Evolutionary conservation across 2,113 vertebrate species (phyloP).

Genomic region (Chaetura pelagica): DNA sequence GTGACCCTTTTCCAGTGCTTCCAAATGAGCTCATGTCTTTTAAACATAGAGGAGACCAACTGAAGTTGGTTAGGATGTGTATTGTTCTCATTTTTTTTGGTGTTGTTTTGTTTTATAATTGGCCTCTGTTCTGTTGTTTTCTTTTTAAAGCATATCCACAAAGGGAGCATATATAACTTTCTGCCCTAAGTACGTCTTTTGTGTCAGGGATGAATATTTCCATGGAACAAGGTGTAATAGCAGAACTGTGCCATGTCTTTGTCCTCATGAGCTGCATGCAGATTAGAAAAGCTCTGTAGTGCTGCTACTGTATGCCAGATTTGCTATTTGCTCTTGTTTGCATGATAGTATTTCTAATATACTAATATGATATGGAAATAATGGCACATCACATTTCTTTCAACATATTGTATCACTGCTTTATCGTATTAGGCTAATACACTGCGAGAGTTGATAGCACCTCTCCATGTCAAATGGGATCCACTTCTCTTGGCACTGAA

Average conservation of each 20-base stretch:
- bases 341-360: conserved; percentile 80
- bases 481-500: conserved; percentile 86
- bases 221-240: conserved; percentile 30
- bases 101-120: not conserved
- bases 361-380: conserved; percentile 81
- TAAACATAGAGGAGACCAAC: not conserved
- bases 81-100: conserved; percentile 43
- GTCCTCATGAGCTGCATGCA: conserved; percentile 77
- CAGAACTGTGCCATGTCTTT: conserved; percentile 50
- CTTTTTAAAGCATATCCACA: conserved; percentile 5
- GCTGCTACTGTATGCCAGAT: conserved; percentile 75
- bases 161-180: conserved; percentile 35
- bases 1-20: conserved; percentile 37
- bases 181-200: conserved; percentile 49
- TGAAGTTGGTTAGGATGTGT: conserved; percentile 17
- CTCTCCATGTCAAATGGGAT: conserved; percentile 86
- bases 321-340: conserved; percentile 81
- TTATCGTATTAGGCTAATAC: conserved; percentile 87
- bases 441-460: conserved; percentile 86
- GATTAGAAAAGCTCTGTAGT: conserved; percentile 71
- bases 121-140: conserved; percentile 29
- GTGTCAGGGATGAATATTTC: conserved; percentile 45
- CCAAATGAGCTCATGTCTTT: conserved; percentile 22
- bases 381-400: conserved; percentile 80
- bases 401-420: conserved; percentile 86